Evolutionary conservation across 2,888 invertebrate genomes (phyloP), one percentile per base, ranked within the genome.

Genomic region (Nomada fabriciana): DNA sequence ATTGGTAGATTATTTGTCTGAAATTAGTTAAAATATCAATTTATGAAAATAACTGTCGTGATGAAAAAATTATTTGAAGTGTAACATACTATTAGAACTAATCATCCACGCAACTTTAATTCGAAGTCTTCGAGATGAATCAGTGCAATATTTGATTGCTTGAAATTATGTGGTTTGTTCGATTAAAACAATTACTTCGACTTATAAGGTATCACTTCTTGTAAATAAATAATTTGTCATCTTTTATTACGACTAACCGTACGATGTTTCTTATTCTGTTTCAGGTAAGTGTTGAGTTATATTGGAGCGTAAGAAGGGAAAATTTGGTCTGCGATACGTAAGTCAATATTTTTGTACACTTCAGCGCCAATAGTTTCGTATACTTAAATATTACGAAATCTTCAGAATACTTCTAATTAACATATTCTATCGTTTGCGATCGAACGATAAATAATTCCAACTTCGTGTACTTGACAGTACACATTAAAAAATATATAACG

Each of bases 211-310:
- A 36, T 50, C 50, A 50, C 15, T 50, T 50, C 50, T 13, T 36
- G 36, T 36, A 7, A 5, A 7, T 36, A 36, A 36, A 36, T 36
- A 36, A 7, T 36, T 7, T 0, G 7, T 36, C 7, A 15, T 23
- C 4, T 10, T n/a, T 2, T 18, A 47, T 47, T 18, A 2, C 63
- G 10, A 23, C n/a, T 10, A 2, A 29, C 18, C 2, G 2, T 10
- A 65, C 36, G 2, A 13, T 59, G 61, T 53, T 11, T 4, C 1
- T 10, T n/a, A 42, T 20, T 71, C 43, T 80, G 82, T 82, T 82
- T 13, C 80, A 80, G 82, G 82, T 82, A 70, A 82, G 82, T 67
- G 15, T 57, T 23, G 13, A 13, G 50, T 36, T 25, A 70, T 25
- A 50, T 36, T 11, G 11, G 7, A 4, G 10, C 0, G 0, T 11